phyloP scores from a whole-genome alignment of 1,140 invertebrate species.

The Leptinotarsa lineolata region DNA sequence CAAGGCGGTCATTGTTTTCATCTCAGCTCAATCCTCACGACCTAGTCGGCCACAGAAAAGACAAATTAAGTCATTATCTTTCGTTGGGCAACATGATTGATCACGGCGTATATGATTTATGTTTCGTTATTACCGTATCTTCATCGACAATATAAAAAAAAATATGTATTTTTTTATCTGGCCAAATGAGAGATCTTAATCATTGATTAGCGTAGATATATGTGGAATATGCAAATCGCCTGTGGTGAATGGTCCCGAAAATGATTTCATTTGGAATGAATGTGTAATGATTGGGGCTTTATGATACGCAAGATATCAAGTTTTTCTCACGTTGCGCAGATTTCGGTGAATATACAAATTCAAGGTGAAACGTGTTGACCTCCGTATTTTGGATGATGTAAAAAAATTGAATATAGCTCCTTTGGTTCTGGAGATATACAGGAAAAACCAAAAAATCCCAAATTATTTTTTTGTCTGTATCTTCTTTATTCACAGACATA shows the following conservation, averaged over 20 bases:
- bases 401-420: no score
- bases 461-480: no score
- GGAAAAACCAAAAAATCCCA: no score
- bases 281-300: no score
- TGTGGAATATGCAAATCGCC: neutral
- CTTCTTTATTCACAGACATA: no score
- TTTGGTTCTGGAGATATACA: no score
- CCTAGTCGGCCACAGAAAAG: conserved; percentile 22
- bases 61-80: conserved; percentile 33
- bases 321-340: no score
- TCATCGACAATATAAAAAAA: conserved; percentile 1
- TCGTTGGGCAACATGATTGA: conserved; percentile 28
- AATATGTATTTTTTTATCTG: neutral
- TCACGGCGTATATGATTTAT: conserved; percentile 31
- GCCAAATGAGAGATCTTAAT: conserved; percentile 6
- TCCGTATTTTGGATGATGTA: no score
- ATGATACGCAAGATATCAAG: no score
- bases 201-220: conserved; percentile 6
- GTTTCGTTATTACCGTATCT: conserved; percentile 12
- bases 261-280: neutral
- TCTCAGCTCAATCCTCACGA: conserved; percentile 22
- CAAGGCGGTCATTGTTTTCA: conserved; percentile 32
- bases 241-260: neutral
- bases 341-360: no score
- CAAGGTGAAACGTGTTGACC: no score